Evolutionary conservation across 2,797 vertebrate species (phyloP).

Genomic region (Arctocebus calabarensis): DNA sequence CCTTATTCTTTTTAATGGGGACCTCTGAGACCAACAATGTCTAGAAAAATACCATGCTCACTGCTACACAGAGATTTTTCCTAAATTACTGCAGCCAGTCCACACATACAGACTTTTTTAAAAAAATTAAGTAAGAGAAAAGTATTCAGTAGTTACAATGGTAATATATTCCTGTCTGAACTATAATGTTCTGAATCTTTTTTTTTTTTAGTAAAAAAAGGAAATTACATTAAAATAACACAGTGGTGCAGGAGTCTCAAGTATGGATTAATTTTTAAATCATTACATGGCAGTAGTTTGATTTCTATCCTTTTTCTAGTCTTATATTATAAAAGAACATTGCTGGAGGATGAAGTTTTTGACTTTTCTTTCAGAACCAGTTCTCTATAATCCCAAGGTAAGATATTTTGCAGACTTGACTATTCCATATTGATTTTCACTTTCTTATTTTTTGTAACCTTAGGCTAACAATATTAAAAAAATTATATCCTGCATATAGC

Average conservation of each 20-base stretch:
- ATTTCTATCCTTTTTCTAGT: slow-evolving; percentile 59
- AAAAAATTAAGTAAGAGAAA: slow-evolving; percentile 69
- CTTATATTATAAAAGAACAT: slow-evolving; percentile 27
- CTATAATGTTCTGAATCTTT: slow-evolving; percentile 49
- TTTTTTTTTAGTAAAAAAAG: slow-evolving; percentile 55
- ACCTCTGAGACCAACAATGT: slow-evolving; percentile 75
- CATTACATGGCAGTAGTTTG: slow-evolving; percentile 35
- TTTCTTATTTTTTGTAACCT: slow-evolving; percentile 62
- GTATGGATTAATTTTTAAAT: slow-evolving; percentile 77
- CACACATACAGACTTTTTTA: not conserved
- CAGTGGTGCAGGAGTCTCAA: slow-evolving; percentile 46
- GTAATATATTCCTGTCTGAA: slow-evolving; percentile 60
- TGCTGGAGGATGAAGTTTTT: slow-evolving; percentile 67
- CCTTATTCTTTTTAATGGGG: slow-evolving; percentile 81
- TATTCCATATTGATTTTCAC: slow-evolving; percentile 71
- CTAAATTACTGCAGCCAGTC: slow-evolving; percentile 45
- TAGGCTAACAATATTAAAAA: slow-evolving; percentile 53
- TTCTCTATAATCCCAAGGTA: slow-evolving; percentile 56
- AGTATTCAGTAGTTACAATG: slow-evolving; percentile 55
- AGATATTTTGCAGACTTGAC: slow-evolving; percentile 61
- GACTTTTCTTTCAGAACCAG: slow-evolving; percentile 63
- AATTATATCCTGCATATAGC: not conserved
- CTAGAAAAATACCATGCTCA: slow-evolving; percentile 54
- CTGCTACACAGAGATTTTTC: slow-evolving; percentile 44
- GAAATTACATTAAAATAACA: slow-evolving; percentile 67